A percentile compares a stretch with the other conserved stretches of the same genome.
These are phyloP conservation scores for Aspidoscelis tigris DNA, from an alignment of 2,113 vertebrate species.

Conservation along the genomic window DNA sequence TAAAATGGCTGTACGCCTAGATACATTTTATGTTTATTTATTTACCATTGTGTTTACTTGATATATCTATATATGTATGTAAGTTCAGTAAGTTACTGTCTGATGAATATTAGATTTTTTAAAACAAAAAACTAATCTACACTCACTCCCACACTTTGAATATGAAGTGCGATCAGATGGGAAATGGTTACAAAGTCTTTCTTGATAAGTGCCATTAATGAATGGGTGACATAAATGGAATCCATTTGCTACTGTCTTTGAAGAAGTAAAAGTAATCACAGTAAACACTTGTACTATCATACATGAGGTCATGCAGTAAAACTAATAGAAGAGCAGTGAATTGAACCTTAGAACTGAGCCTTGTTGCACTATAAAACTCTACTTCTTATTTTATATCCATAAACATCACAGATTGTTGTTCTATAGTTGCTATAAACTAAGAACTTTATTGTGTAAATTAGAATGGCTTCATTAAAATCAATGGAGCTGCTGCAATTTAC, in stretches of 20 bases:
- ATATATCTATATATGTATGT: too few species aligned
- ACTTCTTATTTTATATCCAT: conserved; percentile 18
- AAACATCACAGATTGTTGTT: not conserved
- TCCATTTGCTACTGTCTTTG: not conserved
- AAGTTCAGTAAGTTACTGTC: too few species aligned
- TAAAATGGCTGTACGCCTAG: too few species aligned
- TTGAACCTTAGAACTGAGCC: not conserved
- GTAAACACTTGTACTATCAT: not conserved
- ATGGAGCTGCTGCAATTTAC: conserved; percentile 42
- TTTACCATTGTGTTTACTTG: too few species aligned
- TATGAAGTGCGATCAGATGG: not conserved
- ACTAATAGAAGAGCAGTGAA: conserved; percentile 14
- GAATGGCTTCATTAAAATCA: conserved; percentile 36
- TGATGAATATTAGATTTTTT: too few species aligned
- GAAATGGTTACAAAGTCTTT: not conserved
- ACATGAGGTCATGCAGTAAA: not conserved
- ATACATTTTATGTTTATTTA: too few species aligned
- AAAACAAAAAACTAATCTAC: not conserved
- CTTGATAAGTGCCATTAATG: not conserved
- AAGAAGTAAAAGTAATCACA: conserved; percentile 1
- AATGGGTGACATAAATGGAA: not conserved
- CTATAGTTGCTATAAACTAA: not conserved
- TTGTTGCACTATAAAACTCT: not conserved
- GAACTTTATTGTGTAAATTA: conserved; percentile 28
- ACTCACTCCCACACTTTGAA: not conserved